Evolutionary conservation across 1,140 invertebrate species (phyloP).

Genomic region (Drepana arcuata): DNA sequence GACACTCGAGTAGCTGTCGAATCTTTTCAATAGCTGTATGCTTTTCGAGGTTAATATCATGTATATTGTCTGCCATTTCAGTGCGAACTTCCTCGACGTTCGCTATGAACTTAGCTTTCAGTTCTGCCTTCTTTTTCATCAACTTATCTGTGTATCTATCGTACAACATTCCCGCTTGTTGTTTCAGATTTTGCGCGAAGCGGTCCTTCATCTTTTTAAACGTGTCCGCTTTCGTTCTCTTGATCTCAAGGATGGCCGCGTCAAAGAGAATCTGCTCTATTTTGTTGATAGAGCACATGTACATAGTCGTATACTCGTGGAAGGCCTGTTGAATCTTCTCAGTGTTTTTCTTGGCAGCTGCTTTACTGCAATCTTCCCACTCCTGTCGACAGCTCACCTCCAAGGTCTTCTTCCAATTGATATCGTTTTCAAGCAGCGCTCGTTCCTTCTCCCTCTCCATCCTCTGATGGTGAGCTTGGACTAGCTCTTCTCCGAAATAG

Average conservation of each 20-base stretch:
- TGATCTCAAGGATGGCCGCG: slow-evolving; percentile 32
- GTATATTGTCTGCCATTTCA: slow-evolving; percentile 24
- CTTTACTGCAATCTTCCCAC: slow-evolving; percentile 22
- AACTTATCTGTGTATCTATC: slow-evolving; percentile 35
- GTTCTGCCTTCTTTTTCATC: slow-evolving; percentile 24
- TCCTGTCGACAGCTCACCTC: slow-evolving; percentile 18
- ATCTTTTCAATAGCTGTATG: slow-evolving; percentile 44
- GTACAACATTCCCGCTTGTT: slow-evolving; percentile 40
- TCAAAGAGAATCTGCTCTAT: slow-evolving; percentile 36
- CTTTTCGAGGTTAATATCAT: slow-evolving; percentile 53
- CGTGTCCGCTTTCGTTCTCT: slow-evolving; percentile 25
- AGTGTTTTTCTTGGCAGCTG: slow-evolving; percentile 31
- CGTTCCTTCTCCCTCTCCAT: slow-evolving; percentile 31
- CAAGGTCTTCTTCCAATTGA: slow-evolving; percentile 33
- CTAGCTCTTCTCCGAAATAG: slow-evolving; percentile 25
- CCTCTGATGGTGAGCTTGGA: slow-evolving; percentile 23
- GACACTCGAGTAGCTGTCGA: slow-evolving; percentile 36
- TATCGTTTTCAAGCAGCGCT: slow-evolving; percentile 31
- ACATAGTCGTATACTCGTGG: slow-evolving; percentile 37
- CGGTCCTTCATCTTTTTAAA: slow-evolving; percentile 28
- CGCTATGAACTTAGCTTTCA: slow-evolving; percentile 33
- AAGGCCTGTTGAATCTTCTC: slow-evolving; percentile 38
- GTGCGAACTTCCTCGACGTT: slow-evolving; percentile 25
- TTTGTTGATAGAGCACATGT: slow-evolving; percentile 33
- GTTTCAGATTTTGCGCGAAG: slow-evolving; percentile 26